Percentiles rank a stretch among this genome's conserved stretches.
Conservation (phyloP, 2,888 invertebrate species). For the Rhimphoctona megacephalus region DNA sequence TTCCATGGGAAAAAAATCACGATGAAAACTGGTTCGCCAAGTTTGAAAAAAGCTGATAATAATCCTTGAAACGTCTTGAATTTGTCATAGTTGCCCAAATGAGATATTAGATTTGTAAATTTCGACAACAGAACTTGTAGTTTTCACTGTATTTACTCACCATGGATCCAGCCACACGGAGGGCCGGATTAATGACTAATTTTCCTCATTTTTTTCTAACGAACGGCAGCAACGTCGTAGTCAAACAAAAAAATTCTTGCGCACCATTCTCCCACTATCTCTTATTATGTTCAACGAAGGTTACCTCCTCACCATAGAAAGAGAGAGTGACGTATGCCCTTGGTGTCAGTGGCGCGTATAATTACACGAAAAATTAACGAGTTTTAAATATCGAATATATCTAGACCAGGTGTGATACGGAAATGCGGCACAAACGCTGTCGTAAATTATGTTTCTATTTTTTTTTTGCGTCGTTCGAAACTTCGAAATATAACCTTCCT, state of each 20-base stretch:
- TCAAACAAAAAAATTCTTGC: background rate
- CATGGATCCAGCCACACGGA: background rate
- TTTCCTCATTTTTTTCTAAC: conserved; percentile 2
- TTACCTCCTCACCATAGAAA: conserved; percentile 2
- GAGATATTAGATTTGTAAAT: conserved; percentile 38
- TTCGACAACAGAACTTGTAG: conserved; percentile 25
- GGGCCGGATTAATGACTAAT: background rate
- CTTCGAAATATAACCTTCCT: background rate
- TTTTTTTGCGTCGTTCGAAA: background rate
- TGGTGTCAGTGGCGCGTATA: conserved; percentile 13
- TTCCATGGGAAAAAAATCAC: background rate
- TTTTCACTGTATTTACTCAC: background rate
- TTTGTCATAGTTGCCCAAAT: conserved; percentile 14
- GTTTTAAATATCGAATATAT: conserved; percentile 10
- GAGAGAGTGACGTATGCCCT: conserved; percentile 28
- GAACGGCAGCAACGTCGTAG: background rate
- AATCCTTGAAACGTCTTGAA: conserved; percentile 36
- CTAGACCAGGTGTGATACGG: conserved; percentile 1
- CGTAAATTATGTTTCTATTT: conserved; percentile 27
- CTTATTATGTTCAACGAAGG: conserved; percentile 21
- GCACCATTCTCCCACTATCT: conserved; percentile 17
- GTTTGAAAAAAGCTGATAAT: background rate
- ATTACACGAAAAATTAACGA: conserved; percentile 26
- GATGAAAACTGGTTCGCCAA: background rate
- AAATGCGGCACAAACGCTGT: background rate